A percentile compares a stretch with the other conserved stretches of the same genome.
Evolutionary conservation across 2,797 vertebrate genomes (phyloP).

Genomic region (Acomys russatus): DNA sequence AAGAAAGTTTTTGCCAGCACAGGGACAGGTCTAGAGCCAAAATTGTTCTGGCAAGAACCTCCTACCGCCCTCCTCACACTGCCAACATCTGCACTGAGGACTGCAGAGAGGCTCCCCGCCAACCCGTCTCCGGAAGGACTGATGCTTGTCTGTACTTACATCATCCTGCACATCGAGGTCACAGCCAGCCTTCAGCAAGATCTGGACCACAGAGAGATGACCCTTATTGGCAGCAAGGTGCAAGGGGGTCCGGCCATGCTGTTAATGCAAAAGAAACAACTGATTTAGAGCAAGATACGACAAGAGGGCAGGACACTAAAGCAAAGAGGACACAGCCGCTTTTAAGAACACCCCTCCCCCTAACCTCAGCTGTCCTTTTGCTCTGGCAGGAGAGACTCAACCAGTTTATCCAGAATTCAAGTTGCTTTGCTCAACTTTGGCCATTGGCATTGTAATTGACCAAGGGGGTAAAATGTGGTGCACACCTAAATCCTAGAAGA

Average conservation of each 20-base stretch:
- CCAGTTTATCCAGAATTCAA: conserved; percentile 31
- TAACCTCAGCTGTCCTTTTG: background rate
- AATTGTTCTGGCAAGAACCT: background rate
- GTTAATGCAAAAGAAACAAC: conserved; percentile 83
- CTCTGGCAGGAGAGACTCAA: background rate
- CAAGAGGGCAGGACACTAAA: background rate
- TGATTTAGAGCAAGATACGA: conserved; percentile 33
- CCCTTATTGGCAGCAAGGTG: conserved; percentile 97
- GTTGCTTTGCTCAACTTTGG: conserved; percentile 26
- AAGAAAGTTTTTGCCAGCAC: background rate
- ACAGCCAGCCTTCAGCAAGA: conserved; percentile 97
- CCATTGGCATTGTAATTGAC: background rate
- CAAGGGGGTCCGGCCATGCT: conserved; percentile 97
- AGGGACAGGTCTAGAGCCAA: background rate
- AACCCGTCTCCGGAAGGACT: background rate
- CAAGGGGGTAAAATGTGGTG: background rate
- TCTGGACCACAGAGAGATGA: conserved; percentile 94
- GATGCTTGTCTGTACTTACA: conserved; percentile 91
- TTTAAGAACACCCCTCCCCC: background rate
- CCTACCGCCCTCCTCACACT: background rate
- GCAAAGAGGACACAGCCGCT: background rate
- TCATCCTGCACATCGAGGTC: conserved; percentile 98
- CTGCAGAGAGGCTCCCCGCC: background rate
- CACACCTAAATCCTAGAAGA: background rate
- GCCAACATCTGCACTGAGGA: background rate